Evolutionary conservation across 2,888 invertebrate species (phyloP).

Genomic region (Spodoptera littoralis): DNA sequence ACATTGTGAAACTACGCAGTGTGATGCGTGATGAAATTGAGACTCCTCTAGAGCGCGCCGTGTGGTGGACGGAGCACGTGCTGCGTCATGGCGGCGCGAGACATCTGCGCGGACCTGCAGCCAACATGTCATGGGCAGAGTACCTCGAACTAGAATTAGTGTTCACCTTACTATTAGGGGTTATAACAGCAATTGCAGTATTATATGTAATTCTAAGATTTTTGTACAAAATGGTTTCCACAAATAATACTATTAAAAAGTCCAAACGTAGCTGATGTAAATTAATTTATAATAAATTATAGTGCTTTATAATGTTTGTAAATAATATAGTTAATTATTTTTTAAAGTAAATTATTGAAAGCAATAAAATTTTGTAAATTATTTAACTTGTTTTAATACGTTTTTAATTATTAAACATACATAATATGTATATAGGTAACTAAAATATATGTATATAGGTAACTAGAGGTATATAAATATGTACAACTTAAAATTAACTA

Average conservation of each 20-base stretch:
- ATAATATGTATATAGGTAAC: too few species aligned
- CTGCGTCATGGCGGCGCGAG: constrained; percentile 49
- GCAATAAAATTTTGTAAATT: too few species aligned
- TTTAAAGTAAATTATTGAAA: too few species aligned
- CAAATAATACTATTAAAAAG: background rate
- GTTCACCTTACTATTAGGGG: constrained; percentile 6
- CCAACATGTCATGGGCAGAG: constrained; percentile 27
- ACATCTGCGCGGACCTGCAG: constrained; percentile 37
- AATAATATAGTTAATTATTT: too few species aligned
- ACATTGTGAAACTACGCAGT: constrained; percentile 24
- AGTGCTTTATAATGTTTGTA: too few species aligned
- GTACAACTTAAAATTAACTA: too few species aligned
- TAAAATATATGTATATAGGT: too few species aligned
- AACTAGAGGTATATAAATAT: too few species aligned
- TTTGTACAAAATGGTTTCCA: constrained; percentile 3
- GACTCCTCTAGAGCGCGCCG: constrained; percentile 68
- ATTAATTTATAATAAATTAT: too few species aligned
- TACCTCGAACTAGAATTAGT: constrained; percentile 28
- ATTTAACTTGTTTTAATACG: too few species aligned
- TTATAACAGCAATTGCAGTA: background rate
- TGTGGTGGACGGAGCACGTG: constrained; percentile 82
- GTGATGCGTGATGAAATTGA: constrained; percentile 38
- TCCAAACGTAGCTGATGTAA: constrained; percentile 9
- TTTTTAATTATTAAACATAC: too few species aligned
- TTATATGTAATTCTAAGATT: background rate